These are phyloP conservation scores for Brachystomella parvula DNA, from an alignment of 1,140 invertebrate species.

Conservation along the genomic window DNA sequence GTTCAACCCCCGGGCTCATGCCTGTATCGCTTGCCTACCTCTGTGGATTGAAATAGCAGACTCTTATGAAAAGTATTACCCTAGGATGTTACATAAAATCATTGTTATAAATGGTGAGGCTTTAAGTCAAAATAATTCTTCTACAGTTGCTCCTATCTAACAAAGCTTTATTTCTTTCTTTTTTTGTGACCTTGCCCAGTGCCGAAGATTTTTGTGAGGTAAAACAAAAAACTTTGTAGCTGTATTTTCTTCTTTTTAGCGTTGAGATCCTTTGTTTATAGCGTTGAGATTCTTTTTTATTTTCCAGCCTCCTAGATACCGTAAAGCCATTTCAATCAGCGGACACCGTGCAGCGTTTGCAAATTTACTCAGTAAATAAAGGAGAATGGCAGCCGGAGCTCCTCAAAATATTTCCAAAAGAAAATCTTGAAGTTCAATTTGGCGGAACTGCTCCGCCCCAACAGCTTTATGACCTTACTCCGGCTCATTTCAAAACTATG, in stretches of 20 bases:
- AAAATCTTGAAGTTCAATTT: not conserved
- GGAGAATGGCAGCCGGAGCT: not conserved
- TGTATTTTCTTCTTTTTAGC: no score
- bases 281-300: not conserved
- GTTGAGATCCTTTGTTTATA: not conserved
- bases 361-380: not conserved
- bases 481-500: not conserved
- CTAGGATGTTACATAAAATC: not conserved
- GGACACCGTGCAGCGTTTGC: not conserved
- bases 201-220: not conserved
- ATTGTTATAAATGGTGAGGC: slow-evolving; percentile 1
- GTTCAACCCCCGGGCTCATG: not conserved
- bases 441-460: not conserved
- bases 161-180: not conserved
- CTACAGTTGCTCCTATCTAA: no score
- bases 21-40: not conserved
- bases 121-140: not conserved
- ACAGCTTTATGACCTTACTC: not conserved
- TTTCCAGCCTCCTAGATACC: not conserved
- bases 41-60: not conserved
- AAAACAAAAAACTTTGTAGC: no score
- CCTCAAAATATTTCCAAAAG: not conserved
- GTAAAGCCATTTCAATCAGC: not conserved
- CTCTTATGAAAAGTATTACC: slow-evolving; percentile 10
- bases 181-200: not conserved